Evolutionary conservation across 2,797 vertebrate species (phyloP), one percentile per base, ranked within the genome.

Genomic region (Eospalax fontanierii): DNA sequence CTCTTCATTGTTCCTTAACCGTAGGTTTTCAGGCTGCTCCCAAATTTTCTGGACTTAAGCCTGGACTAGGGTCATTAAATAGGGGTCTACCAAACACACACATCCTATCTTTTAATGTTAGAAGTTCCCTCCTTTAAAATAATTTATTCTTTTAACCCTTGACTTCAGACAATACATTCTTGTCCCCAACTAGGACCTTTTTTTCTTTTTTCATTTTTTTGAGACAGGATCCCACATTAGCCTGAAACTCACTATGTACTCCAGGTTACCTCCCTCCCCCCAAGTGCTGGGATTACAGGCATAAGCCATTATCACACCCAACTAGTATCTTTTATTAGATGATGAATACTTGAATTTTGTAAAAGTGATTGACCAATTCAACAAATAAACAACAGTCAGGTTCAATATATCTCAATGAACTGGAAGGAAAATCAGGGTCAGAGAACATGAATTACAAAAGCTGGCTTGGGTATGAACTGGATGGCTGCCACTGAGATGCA

Each of bases 291-390:
- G 16, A 87, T 87, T 40, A 33, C 30, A 43, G 12, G n/a, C 26
- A 87, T 18, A 4, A 73, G 26, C 70, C 35, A 73, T 33, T 35
- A 73, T 33, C 11, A 86, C 50, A 59, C 1, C 3, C 57, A 73
- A n/a, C 46, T 57, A 85, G 46, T 70, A 28, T 35, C 33, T 54
- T 54, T n/a, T 38, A 71, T 46, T 59, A 68, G 35, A 59, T 43
- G 46, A 84, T 75, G 24, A 95, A 85, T 85, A 59, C 0, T 24
- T 46, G 57, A 87, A 26, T 91, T 33, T 94, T 92, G 93, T 54
- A 89, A 96, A 87, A 28, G 6, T 86, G 28, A 86, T 90, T 19
- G 6, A 66, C 40, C 26, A 35, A 81, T 57, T 89, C 65, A 68
- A 71, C 46, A 81, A 80, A 91, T 8, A 76, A 35, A 65, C 59